phyloP scores from a whole-genome alignment of 1,140 invertebrate genomes.

The Leptinotarsa lineolata region DNA sequence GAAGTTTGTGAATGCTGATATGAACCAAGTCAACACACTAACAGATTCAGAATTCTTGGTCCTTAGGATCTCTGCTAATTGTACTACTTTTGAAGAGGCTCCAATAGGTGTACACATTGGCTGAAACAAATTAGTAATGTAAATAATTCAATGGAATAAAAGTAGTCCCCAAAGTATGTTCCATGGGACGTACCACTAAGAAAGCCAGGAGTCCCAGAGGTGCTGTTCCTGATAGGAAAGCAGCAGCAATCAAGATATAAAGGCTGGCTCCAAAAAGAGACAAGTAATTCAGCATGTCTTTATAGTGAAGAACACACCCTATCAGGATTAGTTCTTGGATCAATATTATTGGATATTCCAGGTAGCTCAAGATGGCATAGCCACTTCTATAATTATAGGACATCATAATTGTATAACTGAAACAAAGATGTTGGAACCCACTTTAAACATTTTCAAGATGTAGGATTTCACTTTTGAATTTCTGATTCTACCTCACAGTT shows the following conservation, averaged over 20 bases:
- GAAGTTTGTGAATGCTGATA: constrained; percentile 69
- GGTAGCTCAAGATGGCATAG: constrained; percentile 69
- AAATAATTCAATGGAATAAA: constrained; percentile 27
- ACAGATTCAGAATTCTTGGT: constrained; percentile 67
- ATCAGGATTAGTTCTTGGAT: constrained; percentile 70
- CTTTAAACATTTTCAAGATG: no score
- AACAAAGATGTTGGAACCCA: constrained; percentile 49
- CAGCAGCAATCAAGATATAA: constrained; percentile 59
- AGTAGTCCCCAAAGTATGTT: no score
- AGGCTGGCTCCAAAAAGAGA: constrained; percentile 52
- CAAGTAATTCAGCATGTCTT: constrained; percentile 57
- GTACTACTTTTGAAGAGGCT: constrained; percentile 70
- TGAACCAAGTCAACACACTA: constrained; percentile 69
- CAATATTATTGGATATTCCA: constrained; percentile 75
- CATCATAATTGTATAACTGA: constrained; percentile 71
- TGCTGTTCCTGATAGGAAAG: constrained; percentile 60
- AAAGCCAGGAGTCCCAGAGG: constrained; percentile 63
- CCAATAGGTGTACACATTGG: constrained; percentile 72
- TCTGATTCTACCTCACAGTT: no score
- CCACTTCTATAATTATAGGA: constrained; percentile 72
- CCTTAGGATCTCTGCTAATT: constrained; percentile 66
- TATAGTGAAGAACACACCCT: constrained; percentile 67
- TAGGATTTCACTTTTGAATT: no score
- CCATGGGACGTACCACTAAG: constrained; percentile 63
- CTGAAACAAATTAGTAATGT: constrained; percentile 58